Base-by-base conservation (phyloP, 2,888 invertebrate genomes). In the Gari tellinella region DNA sequence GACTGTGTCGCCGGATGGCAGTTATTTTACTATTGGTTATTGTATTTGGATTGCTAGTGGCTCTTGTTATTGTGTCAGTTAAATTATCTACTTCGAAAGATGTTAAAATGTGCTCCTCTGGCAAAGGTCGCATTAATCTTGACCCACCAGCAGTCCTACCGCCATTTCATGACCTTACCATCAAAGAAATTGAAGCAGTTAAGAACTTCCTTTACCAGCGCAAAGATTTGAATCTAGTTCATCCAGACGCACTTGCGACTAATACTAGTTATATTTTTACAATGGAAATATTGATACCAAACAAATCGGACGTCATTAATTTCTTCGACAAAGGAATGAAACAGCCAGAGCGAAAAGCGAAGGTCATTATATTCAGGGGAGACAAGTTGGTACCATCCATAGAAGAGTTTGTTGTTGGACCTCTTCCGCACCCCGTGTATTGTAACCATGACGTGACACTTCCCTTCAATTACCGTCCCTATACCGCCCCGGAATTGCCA, bases 351-450 rank as follows among this genome's bases (percentile, higher is more conserved):
- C 60, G 88, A 19, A 62, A 81, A 14, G 87, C 87, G 3, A 69
- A 48, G 7, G 85, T 85, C 17, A 53, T 83, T 2, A 65, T 88
- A 31, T 81, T 83, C 55, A 72, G 86, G n/a, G 86, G 87, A 3
- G 84, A 87, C 49, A 41, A 37, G 38, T 12, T 37, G 8, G 72
- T 61, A 14, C 82, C 84, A 1, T 69, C 72, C 14, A 76, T 87
- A 3, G 80, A 84, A 49, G 87, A 88, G 46, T 84, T 81, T 43
- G 53, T 72, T 5, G 84, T 87, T 1, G 81, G 82, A 1, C 85
- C 84, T 1, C 61, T 86, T 37, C 82, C 85, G 5, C 62, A 83
- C 0, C 82, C 84, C 2, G 61, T 19, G 1, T 51, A 63, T 15
- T 64, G 75, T 23, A 26, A 72, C 14, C 48, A 51, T 12, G 38